Percentiles rank a stretch among this genome's conserved stretches.
Conservation (phyloP, 2,888 invertebrate species). For the Luperina nickerlii region DNA sequence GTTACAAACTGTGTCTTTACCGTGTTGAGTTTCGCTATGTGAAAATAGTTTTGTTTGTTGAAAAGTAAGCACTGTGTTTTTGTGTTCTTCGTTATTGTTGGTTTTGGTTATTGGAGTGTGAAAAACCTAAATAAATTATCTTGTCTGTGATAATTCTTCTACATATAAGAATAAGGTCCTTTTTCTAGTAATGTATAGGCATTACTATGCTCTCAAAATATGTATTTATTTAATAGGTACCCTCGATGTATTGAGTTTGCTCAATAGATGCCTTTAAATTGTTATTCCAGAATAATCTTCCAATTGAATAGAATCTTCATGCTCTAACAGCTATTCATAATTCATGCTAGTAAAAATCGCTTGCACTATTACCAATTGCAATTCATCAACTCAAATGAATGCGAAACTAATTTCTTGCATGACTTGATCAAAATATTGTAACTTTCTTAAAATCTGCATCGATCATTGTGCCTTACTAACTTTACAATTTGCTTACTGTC, state of each 20-base stretch:
- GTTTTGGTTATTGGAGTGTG: constrained; percentile 31
- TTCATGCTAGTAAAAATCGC: background rate
- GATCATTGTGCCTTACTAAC: background rate
- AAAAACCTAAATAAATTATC: constrained; percentile 7
- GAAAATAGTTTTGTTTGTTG: constrained; percentile 49
- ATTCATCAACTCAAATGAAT: constrained; percentile 21
- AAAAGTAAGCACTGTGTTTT: constrained; percentile 58
- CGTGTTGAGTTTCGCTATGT: constrained; percentile 55
- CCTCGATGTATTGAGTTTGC: background rate
- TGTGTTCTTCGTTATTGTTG: constrained; percentile 8
- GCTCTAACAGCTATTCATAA: no score
- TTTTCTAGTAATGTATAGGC: background rate
- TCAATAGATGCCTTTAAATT: background rate
- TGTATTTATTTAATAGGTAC: background rate
- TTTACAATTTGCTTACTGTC: background rate
- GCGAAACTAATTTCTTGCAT: constrained; percentile 45
- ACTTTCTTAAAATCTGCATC: constrained; percentile 41
- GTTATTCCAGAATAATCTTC: background rate
- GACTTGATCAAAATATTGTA: constrained; percentile 30
- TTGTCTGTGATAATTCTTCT: background rate
- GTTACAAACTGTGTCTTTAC: constrained; percentile 52
- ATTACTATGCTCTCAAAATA: background rate
- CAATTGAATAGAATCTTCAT: no score
- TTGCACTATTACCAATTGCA: background rate
- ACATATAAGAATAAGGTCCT: constrained; percentile 9